Conservation (phyloP, 2,113 vertebrate species). For the Mohoua ochrocephala region DNA sequence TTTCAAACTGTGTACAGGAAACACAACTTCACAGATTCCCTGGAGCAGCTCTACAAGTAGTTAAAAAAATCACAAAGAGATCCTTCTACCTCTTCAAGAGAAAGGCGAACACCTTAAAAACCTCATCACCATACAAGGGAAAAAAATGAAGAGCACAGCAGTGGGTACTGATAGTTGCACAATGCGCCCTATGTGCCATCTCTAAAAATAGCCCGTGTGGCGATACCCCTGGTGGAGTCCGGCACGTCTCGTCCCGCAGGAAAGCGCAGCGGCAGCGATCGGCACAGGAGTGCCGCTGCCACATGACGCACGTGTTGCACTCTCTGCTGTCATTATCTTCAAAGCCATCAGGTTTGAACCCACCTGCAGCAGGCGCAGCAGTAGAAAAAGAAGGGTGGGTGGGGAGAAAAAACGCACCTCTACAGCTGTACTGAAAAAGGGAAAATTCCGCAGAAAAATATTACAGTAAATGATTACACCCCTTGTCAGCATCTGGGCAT, state of each 20-base stretch:
- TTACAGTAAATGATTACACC: neutral
- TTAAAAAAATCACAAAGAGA: neutral
- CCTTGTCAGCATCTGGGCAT: conserved; percentile 31
- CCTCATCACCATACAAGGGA: conserved; percentile 42
- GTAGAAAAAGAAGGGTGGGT: neutral
- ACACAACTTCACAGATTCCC: neutral
- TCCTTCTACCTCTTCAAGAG: neutral
- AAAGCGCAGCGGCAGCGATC: neutral
- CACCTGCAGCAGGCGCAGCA: neutral
- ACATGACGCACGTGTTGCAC: neutral
- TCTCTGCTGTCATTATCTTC: conserved; percentile 17
- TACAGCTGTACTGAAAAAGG: neutral
- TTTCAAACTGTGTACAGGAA: neutral
- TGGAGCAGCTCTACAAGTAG: neutral
- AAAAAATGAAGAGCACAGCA: conserved; percentile 23
- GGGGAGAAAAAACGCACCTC: neutral
- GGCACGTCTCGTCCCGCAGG: neutral
- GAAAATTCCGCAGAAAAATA: conserved; percentile 22
- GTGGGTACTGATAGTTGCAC: neutral
- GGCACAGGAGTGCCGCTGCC: neutral
- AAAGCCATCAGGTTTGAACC: neutral
- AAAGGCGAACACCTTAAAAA: conserved; percentile 23
- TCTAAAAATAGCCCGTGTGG: conserved; percentile 10
- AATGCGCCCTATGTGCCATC: neutral
- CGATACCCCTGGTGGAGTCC: neutral